phyloP scores from a whole-genome alignment of 2,888 invertebrate species.

The Sarcophaga subvicina region DNA sequence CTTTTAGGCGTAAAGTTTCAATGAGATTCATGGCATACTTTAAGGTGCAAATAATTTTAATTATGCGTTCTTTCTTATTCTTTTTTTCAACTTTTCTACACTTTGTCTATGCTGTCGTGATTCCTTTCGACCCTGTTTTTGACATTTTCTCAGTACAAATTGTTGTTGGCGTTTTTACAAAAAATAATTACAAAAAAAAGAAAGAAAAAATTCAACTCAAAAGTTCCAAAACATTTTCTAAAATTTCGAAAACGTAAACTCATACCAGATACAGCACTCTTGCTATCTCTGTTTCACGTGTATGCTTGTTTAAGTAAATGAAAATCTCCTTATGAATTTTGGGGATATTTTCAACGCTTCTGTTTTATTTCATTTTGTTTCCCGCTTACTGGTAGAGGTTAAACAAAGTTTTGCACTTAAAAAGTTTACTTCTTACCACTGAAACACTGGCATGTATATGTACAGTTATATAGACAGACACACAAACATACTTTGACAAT shows the following conservation, averaged over 20 bases:
- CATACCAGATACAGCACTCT: neutral
- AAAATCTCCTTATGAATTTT: conserved; percentile 52
- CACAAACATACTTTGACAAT: neutral
- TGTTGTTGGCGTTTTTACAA: neutral
- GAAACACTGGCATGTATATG: conserved; percentile 14
- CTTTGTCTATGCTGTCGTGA: no score
- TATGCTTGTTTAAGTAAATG: neutral
- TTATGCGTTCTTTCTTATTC: no score
- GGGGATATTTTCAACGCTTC: neutral
- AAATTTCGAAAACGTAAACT: conserved; percentile 19
- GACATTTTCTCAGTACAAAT: no score
- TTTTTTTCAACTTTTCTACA: no score
- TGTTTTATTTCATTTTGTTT: conserved; percentile 36
- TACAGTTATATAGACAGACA: neutral
- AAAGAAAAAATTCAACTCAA: conserved; percentile 7
- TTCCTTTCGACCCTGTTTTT: no score
- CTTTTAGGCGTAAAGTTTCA: no score
- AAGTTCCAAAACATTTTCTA: conserved; percentile 4
- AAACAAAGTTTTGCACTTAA: conserved; percentile 65
- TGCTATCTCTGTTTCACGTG: no score
- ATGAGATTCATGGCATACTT: no score
- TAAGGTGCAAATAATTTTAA: no score
- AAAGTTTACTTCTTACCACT: conserved; percentile 55
- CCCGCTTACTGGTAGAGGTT: conserved; percentile 19
- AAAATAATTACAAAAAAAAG: conserved; percentile 23